Evolutionary conservation across 1,140 invertebrate genomes (phyloP), one percentile per base, ranked within the genome.

Genomic region (Daktulosphaira vitifoliae): DNA sequence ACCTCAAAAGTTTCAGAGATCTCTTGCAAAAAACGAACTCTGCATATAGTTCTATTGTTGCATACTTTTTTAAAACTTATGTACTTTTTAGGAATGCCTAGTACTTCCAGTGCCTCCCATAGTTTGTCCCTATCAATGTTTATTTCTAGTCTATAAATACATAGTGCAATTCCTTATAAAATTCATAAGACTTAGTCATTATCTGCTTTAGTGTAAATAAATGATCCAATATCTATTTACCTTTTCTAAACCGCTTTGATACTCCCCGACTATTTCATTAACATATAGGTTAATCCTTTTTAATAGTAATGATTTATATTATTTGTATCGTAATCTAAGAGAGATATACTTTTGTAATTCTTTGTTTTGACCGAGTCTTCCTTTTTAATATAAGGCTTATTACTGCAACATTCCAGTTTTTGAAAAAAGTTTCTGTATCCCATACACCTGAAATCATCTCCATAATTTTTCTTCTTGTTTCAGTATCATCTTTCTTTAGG

Each of bases 71-170:
- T 50, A 15, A 50, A 25, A 26, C 23, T 50, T 50, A 50, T 15
- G 48, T 50, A 54, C 37, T 54, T 54, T 54, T 39, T 39, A 38
- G 52, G 52, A 38, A 54, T 39, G n/a, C n/a, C n/a, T n/a, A n/a
- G n/a, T n/a, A n/a, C n/a, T n/a, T n/a, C n/a, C n/a, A n/a, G n/a
- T n/a, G 16, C 13, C 29, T 54, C 13, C 37, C 37, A 38, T 13
- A 33, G 20, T 33, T 15, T 38, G 29, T 23, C 20, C 52, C 33
- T 39, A 22, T 38, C 25, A n/a, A 50, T 46, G 22, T 22, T 50
- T 50, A 25, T n/a, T 50, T 50, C 23, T 50, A 50, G 13, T 50
- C 48, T 26, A 26, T 50, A 26, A 22, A 20, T 48, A 48, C 23
- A 48, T 22, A 20, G 44, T 48, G 44, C 18, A 48, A 20, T 23